Evolutionary conservation across 2,797 vertebrate genomes (phyloP).

Genomic region (Chelonia mydas): DNA sequence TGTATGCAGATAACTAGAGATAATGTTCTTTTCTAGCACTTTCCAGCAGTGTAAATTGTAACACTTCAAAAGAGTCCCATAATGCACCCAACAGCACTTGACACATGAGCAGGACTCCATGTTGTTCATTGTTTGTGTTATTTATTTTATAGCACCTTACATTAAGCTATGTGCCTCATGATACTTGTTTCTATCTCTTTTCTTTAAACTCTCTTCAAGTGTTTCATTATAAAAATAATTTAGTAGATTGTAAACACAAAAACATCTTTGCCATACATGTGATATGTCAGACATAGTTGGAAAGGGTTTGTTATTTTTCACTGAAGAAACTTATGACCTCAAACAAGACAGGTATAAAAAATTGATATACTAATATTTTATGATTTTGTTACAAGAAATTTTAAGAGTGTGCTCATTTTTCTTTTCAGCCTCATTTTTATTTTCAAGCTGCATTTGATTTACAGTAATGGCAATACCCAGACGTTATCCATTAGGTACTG

Average conservation of each 20-base stretch:
- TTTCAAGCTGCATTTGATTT: background rate
- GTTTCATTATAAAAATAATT: background rate
- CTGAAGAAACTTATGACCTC: background rate
- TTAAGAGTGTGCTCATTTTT: background rate
- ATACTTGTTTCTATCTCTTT: background rate
- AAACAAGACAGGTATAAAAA: background rate
- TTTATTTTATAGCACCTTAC: background rate
- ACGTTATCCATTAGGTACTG: background rate
- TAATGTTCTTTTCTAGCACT: background rate
- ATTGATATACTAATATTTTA: background rate
- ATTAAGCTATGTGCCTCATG: background rate
- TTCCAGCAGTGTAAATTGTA: background rate
- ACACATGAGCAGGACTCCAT: background rate
- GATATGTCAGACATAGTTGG: rapidly evolving
- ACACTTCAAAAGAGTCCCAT: background rate
- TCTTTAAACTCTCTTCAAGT: background rate
- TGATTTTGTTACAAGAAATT: background rate
- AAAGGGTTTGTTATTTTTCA: background rate
- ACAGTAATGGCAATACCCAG: background rate
- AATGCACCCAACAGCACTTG: background rate
- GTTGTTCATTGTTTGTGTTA: background rate
- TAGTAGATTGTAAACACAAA: background rate
- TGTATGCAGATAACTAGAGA: background rate
- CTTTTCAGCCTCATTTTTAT: background rate
- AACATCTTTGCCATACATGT: background rate